A percentile compares a stretch with the other conserved stretches of the same genome.
Conservation (phyloP, 2,888 invertebrate species). For the Andrena dorsata region DNA sequence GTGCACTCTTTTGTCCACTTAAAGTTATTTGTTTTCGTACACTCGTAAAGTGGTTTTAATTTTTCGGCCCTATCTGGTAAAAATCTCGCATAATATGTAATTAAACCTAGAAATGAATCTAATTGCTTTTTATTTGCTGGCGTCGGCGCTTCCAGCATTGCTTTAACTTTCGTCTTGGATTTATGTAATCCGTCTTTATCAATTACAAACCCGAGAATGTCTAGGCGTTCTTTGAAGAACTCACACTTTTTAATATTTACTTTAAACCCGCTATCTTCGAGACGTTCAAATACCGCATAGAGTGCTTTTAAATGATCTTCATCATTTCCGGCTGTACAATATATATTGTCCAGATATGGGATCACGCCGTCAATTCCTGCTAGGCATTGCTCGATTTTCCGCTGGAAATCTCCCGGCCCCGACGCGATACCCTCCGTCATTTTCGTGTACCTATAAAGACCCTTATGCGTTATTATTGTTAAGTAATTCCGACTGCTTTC, state of each 20-base stretch:
- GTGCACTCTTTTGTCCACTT: too few relatives aligned
- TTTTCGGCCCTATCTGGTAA: conserved; percentile 70
- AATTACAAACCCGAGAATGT: conserved; percentile 71
- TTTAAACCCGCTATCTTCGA: conserved; percentile 14
- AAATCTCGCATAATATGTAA: conserved; percentile 80
- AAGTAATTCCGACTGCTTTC: background rate
- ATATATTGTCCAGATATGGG: conserved; percentile 34
- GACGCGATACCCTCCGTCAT: background rate
- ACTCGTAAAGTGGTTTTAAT: conserved; percentile 55
- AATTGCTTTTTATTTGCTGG: conserved; percentile 68
- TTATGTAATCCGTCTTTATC: conserved; percentile 69
- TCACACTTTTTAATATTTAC: conserved; percentile 66
- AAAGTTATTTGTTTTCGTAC: too few relatives aligned
- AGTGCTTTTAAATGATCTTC: conserved; percentile 24
- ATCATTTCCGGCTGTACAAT: conserved; percentile 13
- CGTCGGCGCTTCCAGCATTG: conserved; percentile 64
- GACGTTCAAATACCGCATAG: background rate
- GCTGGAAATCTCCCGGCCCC: too few relatives aligned
- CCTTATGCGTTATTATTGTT: conserved; percentile 7
- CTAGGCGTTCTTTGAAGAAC: conserved; percentile 64
- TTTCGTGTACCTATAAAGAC: conserved; percentile 9
- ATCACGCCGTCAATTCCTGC: too few relatives aligned
- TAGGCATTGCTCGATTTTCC: too few relatives aligned
- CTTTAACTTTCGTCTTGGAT: conserved; percentile 60
- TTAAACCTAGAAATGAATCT: conserved; percentile 71